These are phyloP conservation scores for Elanus axillaris DNA, from an alignment of 2,113 vertebrate species.

Conservation along the genomic window DNA sequence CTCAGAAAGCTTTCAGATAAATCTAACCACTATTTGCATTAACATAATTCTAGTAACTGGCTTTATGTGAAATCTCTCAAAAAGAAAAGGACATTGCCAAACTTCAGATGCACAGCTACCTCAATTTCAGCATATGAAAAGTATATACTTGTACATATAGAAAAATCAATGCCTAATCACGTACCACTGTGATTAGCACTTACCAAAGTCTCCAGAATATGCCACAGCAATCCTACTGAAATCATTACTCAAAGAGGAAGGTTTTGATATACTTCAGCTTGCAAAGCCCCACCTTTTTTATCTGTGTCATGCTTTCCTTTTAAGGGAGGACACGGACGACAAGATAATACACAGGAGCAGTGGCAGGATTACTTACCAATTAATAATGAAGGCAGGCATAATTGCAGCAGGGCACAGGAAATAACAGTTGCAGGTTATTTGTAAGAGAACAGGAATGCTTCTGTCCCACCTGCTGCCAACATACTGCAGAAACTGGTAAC, in stretches of 20 bases:
- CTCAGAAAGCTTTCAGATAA: neutral
- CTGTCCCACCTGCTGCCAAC: neutral
- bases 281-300: constrained; percentile 50
- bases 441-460: neutral
- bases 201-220: neutral
- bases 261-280: constrained; percentile 8
- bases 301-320: constrained; percentile 25
- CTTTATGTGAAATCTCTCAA: neutral
- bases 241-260: neutral
- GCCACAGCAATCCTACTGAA: neutral
- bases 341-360: neutral
- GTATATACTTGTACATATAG: neutral
- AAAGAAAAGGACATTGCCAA: neutral
- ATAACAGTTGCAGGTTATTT: neutral
- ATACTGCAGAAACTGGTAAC: neutral
- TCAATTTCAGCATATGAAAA: neutral
- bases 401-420: neutral
- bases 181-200: neutral
- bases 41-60: neutral
- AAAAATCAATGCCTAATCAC: neutral
- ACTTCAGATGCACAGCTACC: neutral
- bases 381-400: neutral
- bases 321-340: neutral
- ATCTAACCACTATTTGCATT: neutral
- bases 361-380: neutral